A percentile compares a stretch with the other conserved stretches of the same genome.
These are phyloP conservation scores for Archocentrus centrarchus DNA, from an alignment of 2,113 vertebrate species.

Conservation along the genomic window DNA sequence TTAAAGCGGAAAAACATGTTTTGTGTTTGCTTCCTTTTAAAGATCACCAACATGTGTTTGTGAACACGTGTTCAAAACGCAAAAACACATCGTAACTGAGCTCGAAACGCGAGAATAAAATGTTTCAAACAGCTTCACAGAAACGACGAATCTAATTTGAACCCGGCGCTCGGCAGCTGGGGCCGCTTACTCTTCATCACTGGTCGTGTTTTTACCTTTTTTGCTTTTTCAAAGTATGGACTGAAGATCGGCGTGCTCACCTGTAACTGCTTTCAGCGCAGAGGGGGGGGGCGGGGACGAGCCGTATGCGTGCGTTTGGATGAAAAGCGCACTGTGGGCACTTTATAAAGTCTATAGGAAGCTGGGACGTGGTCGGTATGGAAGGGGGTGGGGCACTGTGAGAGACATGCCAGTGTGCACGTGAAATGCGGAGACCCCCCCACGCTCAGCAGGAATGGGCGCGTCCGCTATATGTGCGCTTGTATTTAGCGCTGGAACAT, in stretches of 20 bases:
- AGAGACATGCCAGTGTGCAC: not conserved
- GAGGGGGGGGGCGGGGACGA: not conserved
- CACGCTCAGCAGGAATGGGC: conserved; percentile 6
- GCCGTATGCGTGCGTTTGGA: not conserved
- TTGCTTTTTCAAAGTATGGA: not conserved
- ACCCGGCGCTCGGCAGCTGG: not conserved
- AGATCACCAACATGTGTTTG: not conserved
- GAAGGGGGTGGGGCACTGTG: conserved; percentile 15
- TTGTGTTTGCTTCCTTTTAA: not conserved
- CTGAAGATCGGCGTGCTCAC: conserved; percentile 36
- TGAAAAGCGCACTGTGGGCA: conserved; percentile 35
- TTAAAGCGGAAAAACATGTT: not conserved
- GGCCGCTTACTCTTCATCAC: not conserved
- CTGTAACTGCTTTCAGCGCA: conserved; percentile 5
- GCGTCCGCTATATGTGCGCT: conserved; percentile 36
- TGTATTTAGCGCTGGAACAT: not conserved
- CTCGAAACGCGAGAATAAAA: not conserved
- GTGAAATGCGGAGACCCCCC: not conserved
- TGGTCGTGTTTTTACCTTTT: not conserved
- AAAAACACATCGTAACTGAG: not conserved
- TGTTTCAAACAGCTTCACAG: not conserved
- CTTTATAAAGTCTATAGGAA: conserved; percentile 50
- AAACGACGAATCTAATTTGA: not conserved
- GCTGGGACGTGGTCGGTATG: conserved; percentile 30
- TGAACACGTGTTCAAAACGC: not conserved